phyloP scores from a whole-genome alignment of 2,888 invertebrate genomes.

The Cloeon dipterum region DNA sequence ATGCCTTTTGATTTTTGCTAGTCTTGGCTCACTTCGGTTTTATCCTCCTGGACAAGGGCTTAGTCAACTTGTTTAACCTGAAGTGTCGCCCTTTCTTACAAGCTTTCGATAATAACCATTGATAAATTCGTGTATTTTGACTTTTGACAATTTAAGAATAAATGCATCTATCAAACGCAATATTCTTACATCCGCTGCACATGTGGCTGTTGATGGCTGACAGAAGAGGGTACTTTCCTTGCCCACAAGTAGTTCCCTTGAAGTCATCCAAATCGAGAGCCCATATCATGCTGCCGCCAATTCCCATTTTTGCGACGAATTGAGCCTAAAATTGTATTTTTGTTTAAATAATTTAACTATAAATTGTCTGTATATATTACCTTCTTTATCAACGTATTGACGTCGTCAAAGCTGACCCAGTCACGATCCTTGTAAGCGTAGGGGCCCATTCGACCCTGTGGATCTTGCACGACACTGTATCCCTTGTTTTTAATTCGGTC shows the following conservation, averaged over 20 bases:
- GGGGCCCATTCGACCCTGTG: conserved; percentile 58
- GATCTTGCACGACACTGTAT: conserved; percentile 62
- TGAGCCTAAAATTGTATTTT: conserved; percentile 25
- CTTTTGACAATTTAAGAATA: too few relatives aligned
- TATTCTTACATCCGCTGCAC: too few relatives aligned
- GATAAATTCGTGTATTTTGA: too few relatives aligned
- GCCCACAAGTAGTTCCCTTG: conserved; percentile 42
- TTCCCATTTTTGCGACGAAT: conserved; percentile 45
- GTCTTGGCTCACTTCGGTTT: too few relatives aligned
- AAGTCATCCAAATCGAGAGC: conserved; percentile 77
- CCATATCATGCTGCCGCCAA: conserved; percentile 83
- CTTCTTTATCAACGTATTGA: conserved; percentile 52
- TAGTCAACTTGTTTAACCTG: too few relatives aligned
- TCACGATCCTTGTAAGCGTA: conserved; percentile 70
- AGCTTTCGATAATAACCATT: too few relatives aligned
- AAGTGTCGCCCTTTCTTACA: too few relatives aligned
- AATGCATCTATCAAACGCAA: too few relatives aligned
- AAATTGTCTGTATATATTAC: conserved; percentile 9
- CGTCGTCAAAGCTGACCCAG: conserved; percentile 81
- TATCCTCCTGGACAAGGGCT: too few relatives aligned
- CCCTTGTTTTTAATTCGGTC: conserved; percentile 51
- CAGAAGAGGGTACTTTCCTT: conserved; percentile 57
- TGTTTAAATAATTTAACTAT: not conserved
- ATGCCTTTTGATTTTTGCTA: too few relatives aligned
- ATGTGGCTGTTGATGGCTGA: conserved; percentile 51